These are phyloP conservation scores for Theropithecus gelada DNA, from an alignment of 2,113 vertebrate genomes.

Conservation along the genomic window DNA sequence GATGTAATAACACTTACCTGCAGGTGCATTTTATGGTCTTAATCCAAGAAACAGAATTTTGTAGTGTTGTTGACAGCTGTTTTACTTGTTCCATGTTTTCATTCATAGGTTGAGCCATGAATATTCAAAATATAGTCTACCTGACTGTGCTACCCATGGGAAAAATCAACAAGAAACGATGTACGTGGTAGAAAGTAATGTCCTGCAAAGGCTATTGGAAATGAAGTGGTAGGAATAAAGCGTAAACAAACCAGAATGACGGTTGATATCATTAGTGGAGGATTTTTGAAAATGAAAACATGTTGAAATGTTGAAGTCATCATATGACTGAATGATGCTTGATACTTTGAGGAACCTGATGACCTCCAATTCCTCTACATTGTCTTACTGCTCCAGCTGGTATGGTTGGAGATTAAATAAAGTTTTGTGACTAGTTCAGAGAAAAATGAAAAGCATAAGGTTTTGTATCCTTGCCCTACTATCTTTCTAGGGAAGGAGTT, in stretches of 20 bases:
- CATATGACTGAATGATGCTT: not conserved
- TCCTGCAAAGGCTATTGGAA: constrained; percentile 31
- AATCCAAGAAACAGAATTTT: constrained; percentile 63
- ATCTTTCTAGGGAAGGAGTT: not conserved
- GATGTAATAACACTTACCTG: constrained; percentile 58
- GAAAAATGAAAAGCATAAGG: not conserved
- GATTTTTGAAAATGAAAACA: not conserved
- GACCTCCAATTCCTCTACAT: not conserved
- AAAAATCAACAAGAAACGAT: constrained; percentile 32
- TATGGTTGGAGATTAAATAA: not conserved
- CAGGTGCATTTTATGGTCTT: constrained; percentile 51
- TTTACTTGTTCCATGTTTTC: constrained; percentile 53
- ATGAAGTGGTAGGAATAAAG: not conserved
- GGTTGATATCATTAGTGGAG: not conserved
- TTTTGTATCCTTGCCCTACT: not conserved
- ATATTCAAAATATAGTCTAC: constrained; percentile 64
- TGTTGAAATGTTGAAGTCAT: not conserved
- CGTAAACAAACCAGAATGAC: not conserved
- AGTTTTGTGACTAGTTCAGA: not conserved
- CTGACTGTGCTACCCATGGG: constrained; percentile 62
- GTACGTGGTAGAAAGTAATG: constrained; percentile 40
- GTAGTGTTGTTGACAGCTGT: constrained; percentile 66
- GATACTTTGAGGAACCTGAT: not conserved
- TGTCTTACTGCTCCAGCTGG: not conserved
- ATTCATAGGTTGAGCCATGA: constrained; percentile 57